phyloP scores from a whole-genome alignment of 2,797 vertebrate genomes.

The Paratrypauchen microcephalus region DNA sequence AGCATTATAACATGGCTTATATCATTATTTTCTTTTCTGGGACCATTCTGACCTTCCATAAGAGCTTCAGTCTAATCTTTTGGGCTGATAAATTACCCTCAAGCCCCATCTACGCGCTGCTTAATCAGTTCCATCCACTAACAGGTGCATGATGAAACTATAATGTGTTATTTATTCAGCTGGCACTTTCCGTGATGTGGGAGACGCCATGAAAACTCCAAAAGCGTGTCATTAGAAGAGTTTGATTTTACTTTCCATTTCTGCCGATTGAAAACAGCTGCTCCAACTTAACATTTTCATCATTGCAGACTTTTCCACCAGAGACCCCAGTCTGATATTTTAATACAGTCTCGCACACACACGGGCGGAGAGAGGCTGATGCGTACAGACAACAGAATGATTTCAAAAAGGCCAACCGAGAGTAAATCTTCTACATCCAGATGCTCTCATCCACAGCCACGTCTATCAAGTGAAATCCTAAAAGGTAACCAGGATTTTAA shows the following conservation, averaged over 20 bases:
- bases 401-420: slow-evolving; percentile 5
- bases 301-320: neutral
- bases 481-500: neutral
- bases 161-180: neutral
- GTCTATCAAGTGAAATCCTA: neutral
- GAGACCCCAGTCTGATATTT: slow-evolving; percentile 1
- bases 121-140: neutral
- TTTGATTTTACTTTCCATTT: slow-evolving; percentile 6
- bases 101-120: neutral
- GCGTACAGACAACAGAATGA: slow-evolving; percentile 10
- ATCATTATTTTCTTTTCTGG: neutral
- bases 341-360: slow-evolving; percentile 8
- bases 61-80: neutral
- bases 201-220: neutral
- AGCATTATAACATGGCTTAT: too few species aligned
- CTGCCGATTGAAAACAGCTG: slow-evolving; percentile 16
- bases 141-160: neutral
- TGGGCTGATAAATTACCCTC: neutral
- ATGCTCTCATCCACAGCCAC: slow-evolving; percentile 9
- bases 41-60: neutral
- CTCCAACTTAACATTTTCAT: slow-evolving; percentile 16
- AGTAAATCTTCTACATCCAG: slow-evolving; percentile 15
- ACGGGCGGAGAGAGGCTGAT: slow-evolving; percentile 1
- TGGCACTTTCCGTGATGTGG: neutral
- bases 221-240: neutral